Conservation (phyloP, 2,888 invertebrate species). For the Tenthredo scrophulariae region DNA sequence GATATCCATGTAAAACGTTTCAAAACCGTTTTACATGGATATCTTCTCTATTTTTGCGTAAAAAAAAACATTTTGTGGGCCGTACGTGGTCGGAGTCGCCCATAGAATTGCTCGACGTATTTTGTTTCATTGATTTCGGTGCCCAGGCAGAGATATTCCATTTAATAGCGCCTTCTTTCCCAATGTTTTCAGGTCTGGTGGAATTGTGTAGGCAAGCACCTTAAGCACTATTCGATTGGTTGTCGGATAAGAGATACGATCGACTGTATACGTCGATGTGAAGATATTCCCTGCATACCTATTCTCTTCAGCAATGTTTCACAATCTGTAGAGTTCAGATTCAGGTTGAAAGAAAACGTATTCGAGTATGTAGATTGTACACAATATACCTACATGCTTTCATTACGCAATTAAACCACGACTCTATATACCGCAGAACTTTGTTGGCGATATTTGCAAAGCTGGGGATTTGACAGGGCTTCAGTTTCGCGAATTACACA, state of each 20-base stretch:
- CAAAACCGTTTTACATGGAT: too few relatives aligned
- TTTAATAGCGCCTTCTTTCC: too few relatives aligned
- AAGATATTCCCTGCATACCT: background rate
- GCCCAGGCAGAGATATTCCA: too few relatives aligned
- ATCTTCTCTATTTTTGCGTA: too few relatives aligned
- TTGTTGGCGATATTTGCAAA: background rate
- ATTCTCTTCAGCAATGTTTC: background rate
- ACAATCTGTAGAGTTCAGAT: background rate
- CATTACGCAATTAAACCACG: background rate
- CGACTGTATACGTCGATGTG: background rate
- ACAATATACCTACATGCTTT: background rate
- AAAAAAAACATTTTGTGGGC: too few relatives aligned
- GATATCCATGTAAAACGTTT: too few relatives aligned
- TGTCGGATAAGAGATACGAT: background rate
- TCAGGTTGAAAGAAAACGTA: slow-evolving; percentile 35
- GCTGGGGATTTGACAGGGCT: background rate
- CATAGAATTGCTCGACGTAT: too few relatives aligned
- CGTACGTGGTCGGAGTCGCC: too few relatives aligned
- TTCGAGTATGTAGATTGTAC: background rate
- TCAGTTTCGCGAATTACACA: slow-evolving; percentile 19
- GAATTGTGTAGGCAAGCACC: too few relatives aligned
- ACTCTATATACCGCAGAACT: background rate
- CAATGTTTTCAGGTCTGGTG: too few relatives aligned
- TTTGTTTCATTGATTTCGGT: too few relatives aligned
- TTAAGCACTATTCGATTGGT: background rate